Percentiles rank a stretch among this genome's conserved stretches.
Conservation (phyloP, 2,797 vertebrate genomes). For the Melanotaenia nigrans region DNA sequence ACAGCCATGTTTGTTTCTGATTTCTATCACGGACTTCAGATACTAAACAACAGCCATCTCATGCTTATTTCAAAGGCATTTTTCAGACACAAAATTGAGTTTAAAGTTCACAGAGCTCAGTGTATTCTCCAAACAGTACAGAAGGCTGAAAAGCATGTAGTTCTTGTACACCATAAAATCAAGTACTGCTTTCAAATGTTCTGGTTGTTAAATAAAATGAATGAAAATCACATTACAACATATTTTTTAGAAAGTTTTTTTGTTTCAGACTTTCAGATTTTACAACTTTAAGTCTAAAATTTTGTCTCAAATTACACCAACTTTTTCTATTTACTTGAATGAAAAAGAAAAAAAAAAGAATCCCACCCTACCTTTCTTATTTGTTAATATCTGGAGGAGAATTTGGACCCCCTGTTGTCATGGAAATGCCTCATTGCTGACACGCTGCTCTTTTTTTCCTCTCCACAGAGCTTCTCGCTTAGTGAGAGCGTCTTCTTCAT, state of each 20-base stretch:
- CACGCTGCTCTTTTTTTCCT: conserved; percentile 26
- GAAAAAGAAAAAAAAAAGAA: neutral
- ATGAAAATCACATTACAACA: too few relatives aligned
- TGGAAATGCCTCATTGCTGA: conserved; percentile 42
- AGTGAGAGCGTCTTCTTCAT: conserved; percentile 33
- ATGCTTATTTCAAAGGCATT: neutral
- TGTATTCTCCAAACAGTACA: neutral
- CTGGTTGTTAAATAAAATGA: neutral
- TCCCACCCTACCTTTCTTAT: neutral
- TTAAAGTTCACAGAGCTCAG: neutral
- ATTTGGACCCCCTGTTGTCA: neutral
- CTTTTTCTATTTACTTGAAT: neutral
- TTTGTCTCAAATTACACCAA: neutral
- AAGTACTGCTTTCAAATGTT: neutral
- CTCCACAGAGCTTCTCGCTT: conserved; percentile 31
- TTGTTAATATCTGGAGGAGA: neutral
- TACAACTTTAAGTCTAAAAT: neutral
- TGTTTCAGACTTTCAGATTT: neutral
- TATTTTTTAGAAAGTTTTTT: too few relatives aligned
- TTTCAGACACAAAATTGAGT: neutral
- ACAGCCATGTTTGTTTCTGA: neutral
- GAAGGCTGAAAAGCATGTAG: neutral
- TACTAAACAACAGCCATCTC: neutral
- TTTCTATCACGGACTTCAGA: too few relatives aligned
- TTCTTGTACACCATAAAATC: neutral